phyloP scores from a whole-genome alignment of 2,113 vertebrate genomes.

The Cettia cetti region DNA sequence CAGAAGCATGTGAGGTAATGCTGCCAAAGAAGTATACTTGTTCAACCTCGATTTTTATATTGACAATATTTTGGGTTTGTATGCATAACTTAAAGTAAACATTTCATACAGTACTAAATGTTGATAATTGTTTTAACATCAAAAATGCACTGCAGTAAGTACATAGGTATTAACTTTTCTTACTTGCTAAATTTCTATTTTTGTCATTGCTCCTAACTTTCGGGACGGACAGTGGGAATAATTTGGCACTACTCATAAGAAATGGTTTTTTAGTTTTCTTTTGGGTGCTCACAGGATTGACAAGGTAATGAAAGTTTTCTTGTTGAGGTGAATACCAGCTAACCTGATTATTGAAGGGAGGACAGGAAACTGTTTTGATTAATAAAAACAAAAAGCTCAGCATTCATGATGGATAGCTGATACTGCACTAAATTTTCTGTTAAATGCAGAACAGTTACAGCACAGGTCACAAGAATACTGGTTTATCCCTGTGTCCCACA shows the following conservation, averaged over 20 bases:
- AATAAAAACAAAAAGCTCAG: not conserved
- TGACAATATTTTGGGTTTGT: not conserved
- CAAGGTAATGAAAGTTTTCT: not conserved
- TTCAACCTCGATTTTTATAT: not conserved
- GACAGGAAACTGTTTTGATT: not conserved
- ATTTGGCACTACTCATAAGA: not conserved
- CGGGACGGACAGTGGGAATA: not conserved
- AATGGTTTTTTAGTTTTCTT: not conserved
- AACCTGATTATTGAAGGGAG: not conserved
- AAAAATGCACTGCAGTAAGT: not conserved
- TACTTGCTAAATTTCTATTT: not conserved
- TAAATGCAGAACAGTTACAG: not conserved
- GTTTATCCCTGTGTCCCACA: not conserved
- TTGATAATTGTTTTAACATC: not conserved
- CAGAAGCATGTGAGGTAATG: conserved; percentile 48
- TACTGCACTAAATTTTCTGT: not conserved
- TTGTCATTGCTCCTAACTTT: not conserved
- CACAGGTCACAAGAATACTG: not conserved
- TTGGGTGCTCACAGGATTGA: not conserved
- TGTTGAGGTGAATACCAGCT: not conserved
- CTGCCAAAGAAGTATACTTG: conserved; percentile 39
- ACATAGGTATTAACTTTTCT: not conserved
- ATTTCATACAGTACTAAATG: not conserved
- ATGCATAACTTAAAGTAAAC: not conserved
- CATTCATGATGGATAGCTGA: not conserved